phyloP scores from a whole-genome alignment of 2,113 vertebrate genomes.

The Spheniscus mendiculus region DNA sequence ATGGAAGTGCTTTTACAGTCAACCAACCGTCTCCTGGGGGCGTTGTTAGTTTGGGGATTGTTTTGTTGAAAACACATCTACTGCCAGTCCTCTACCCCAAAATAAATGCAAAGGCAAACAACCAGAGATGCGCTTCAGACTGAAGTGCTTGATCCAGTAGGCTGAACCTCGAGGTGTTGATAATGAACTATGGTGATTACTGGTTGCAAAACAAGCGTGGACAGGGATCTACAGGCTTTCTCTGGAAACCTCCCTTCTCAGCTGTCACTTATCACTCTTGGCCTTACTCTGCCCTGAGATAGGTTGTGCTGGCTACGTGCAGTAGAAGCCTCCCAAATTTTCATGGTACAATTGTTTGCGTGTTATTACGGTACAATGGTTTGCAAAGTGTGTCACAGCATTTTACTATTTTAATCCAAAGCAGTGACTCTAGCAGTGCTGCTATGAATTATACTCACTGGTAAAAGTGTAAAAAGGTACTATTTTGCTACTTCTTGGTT shows the following conservation, averaged over 20 bases:
- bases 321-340: background rate
- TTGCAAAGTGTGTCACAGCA: background rate
- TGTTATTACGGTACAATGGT: background rate
- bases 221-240: background rate
- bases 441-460: background rate
- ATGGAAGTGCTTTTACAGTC: background rate
- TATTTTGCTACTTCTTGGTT: background rate
- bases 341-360: background rate
- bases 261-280: background rate
- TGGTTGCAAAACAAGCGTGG: background rate
- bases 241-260: background rate
- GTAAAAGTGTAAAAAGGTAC: background rate
- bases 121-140: fast-evolving
- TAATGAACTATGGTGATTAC: background rate
- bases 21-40: fast-evolving
- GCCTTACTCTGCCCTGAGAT: background rate
- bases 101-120: background rate
- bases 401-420: background rate
- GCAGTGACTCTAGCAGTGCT: background rate
- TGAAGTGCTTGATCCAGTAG: background rate
- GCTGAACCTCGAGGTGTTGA: background rate
- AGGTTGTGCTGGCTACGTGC: background rate
- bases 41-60: background rate
- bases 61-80: background rate
- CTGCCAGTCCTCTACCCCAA: background rate